These are phyloP conservation scores for Oscheius onirici DNA, from an alignment of 2,888 invertebrate species.

Conservation along the genomic window DNA sequence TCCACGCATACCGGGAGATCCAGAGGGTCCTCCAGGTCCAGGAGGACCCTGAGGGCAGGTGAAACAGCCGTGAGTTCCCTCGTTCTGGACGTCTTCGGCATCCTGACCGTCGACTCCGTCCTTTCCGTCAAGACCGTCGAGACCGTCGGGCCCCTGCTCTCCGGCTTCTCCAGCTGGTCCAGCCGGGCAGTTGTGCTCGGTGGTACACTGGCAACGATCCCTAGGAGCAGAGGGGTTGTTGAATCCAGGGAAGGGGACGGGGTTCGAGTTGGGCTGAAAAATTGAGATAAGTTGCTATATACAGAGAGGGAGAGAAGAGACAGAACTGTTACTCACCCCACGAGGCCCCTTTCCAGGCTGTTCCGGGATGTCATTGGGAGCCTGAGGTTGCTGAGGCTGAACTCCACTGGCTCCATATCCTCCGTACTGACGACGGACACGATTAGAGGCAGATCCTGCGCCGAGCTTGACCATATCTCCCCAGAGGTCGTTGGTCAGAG, in stretches of 20 bases:
- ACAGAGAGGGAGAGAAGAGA: too few relatives aligned
- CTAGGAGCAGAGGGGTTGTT: constrained; percentile 23
- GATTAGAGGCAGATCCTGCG: constrained; percentile 68
- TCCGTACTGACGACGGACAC: constrained; percentile 68
- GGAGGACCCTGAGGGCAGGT: constrained; percentile 60
- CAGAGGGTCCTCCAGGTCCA: constrained; percentile 58
- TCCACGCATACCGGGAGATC: constrained; percentile 62
- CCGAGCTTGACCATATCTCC: constrained; percentile 68
- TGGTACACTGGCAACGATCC: constrained; percentile 43
- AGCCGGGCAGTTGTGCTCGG: constrained; percentile 63
- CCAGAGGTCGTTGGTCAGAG: constrained; percentile 67
- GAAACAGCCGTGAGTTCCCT: constrained; percentile 64
- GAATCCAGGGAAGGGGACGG: constrained; percentile 12
- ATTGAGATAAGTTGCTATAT: too few relatives aligned
- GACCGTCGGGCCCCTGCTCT: constrained; percentile 52
- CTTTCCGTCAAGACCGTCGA: constrained; percentile 59
- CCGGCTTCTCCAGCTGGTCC: constrained; percentile 58
- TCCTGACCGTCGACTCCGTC: constrained; percentile 61
- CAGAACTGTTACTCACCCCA: constrained; percentile 26
- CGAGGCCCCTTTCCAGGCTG: constrained; percentile 30
- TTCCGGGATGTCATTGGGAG: constrained; percentile 30
- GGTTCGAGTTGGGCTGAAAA: constrained; percentile 17
- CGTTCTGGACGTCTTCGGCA: constrained; percentile 63
- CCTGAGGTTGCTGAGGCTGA: constrained; percentile 42
- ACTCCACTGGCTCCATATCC: constrained; percentile 63